Evolutionary conservation across 1,140 invertebrate genomes (phyloP).

Genomic region (Drosophila novamexicana): DNA sequence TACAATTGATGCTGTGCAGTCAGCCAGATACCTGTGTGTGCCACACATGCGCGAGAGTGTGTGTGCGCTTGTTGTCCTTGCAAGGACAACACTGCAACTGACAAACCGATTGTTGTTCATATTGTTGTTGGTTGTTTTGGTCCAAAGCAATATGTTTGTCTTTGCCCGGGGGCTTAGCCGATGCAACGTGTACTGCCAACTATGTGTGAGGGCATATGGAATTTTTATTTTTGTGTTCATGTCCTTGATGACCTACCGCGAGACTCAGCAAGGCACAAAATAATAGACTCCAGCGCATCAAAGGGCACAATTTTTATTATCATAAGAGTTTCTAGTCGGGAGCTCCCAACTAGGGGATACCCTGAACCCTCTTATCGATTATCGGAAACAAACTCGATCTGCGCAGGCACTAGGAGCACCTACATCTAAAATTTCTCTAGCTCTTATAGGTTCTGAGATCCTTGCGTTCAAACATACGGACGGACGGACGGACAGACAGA

Average conservation of each 20-base stretch:
- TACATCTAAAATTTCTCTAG: too few species aligned
- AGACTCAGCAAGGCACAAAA: neutral
- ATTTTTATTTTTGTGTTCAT: conserved; percentile 13
- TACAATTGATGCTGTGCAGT: conserved; percentile 82
- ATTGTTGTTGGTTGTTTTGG: conserved; percentile 26
- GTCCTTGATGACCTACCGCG: conserved; percentile 22
- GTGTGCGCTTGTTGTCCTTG: conserved; percentile 50
- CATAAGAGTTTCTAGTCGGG: neutral
- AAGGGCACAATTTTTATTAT: neutral
- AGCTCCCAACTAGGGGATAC: too few species aligned
- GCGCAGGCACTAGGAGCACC: too few species aligned
- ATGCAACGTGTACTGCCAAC: conserved; percentile 11
- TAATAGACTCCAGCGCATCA: neutral
- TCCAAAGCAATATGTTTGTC: conserved; percentile 70
- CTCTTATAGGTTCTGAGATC: too few species aligned
- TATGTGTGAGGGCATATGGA: conserved; percentile 42
- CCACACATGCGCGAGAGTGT: conserved; percentile 21
- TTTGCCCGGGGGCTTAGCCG: conserved; percentile 53
- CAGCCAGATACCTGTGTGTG: conserved; percentile 67
- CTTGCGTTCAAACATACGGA: too few species aligned
- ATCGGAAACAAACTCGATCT: too few species aligned
- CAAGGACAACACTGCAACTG: conserved; percentile 29
- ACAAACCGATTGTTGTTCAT: conserved; percentile 22
- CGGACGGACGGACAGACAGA: too few species aligned
- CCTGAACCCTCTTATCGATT: too few species aligned